These are phyloP conservation scores for Parasteatoda lunata DNA, from an alignment of 2,888 invertebrate genomes.

Conservation along the genomic window DNA sequence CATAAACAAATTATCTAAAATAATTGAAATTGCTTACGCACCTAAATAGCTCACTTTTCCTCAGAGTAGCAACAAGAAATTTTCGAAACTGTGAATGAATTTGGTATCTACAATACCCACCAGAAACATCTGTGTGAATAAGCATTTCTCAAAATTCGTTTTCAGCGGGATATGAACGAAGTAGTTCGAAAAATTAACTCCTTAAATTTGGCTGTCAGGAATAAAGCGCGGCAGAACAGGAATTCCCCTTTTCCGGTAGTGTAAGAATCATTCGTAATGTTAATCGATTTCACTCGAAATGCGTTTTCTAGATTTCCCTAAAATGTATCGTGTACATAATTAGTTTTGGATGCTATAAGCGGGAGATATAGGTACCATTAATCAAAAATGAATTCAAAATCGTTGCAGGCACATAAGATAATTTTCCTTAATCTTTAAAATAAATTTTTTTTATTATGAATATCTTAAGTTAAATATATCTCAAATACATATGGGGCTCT, in stretches of 20 bases:
- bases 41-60: no score
- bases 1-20: no score
- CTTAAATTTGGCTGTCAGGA: slow-evolving; percentile 55
- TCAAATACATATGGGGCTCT: no score
- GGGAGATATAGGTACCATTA: slow-evolving; percentile 52
- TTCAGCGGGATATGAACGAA: slow-evolving; percentile 31
- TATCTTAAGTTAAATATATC: no score
- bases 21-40: no score
- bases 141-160: slow-evolving; percentile 43
- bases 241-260: slow-evolving; percentile 21
- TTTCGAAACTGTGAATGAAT: not conserved
- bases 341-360: slow-evolving; percentile 52
- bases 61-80: not conserved
- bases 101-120: not conserved
- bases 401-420: slow-evolving; percentile 19
- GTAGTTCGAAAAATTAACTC: slow-evolving; percentile 50
- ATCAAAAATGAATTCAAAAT: slow-evolving; percentile 52
- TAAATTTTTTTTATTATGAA: not conserved
- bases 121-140: slow-evolving; percentile 24
- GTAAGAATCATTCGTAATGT: slow-evolving; percentile 48
- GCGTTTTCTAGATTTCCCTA: slow-evolving; percentile 52
- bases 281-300: slow-evolving; percentile 52
- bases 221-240: slow-evolving; percentile 29
- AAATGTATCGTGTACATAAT: slow-evolving; percentile 37
- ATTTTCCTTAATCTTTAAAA: not conserved